Base-by-base conservation (phyloP, 2,888 invertebrate species). In the Metacarcinus magister region DNA sequence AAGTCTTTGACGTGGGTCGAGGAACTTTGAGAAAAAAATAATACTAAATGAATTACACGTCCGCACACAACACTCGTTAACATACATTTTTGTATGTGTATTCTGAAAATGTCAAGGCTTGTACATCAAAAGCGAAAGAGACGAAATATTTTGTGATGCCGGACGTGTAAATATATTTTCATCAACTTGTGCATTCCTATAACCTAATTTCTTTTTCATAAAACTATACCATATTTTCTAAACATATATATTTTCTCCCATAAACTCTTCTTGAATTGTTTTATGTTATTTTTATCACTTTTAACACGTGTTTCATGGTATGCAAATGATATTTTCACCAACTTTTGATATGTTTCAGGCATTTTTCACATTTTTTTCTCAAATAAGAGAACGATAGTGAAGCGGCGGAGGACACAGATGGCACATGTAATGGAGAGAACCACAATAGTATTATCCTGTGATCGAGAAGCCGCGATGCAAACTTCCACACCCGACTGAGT, bases 151-250 rank as follows among this genome's bases (percentile, higher is more conserved):
- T 32, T 32, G 16, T 82, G 16, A 82, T 67, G 67, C 23, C n/a
- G 67, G 67, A 67, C 67, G 67, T n/a, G 23, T 67, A 67, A n/a
- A 67, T 67, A 67, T 67, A 67, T 67, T 67, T 67, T 67, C 67
- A 54, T 13, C 54, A 67, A 67, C 67, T 67, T 67, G 67, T n/a
- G n/a, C 67, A 67, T 67, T 67, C 67, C 67, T 19, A 16, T 23
- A 67, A 67, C 67, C 23, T 67, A 67, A n/a, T 67, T 67, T 67
- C n/a, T 5, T 67, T 67, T 67, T 5, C 23, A 67, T 8, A n/a
- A 67, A 67, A 67, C 67, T 67, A 23, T 67, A n/a, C 67, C 23
- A n/a, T 67, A 7, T n/a, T 1, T 67, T 67, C 54, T 54, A 54
- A 54, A 67, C 67, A 67, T n/a, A 67, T 23, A 67, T 67, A 19